Conservation (phyloP, 2,888 invertebrate genomes). For the Campopleginae sp. region DNA sequence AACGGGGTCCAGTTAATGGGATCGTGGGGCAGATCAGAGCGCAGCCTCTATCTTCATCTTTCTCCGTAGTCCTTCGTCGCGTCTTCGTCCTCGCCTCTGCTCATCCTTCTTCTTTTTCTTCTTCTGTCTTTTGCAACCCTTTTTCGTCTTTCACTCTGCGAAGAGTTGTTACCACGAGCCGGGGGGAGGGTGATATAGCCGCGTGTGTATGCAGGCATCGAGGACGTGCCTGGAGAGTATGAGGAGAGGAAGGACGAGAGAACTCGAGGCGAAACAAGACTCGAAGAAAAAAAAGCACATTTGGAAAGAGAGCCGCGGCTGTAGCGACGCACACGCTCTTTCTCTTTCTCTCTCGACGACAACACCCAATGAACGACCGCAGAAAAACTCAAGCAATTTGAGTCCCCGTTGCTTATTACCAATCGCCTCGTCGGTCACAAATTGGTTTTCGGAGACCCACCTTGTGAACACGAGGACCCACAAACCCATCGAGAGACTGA, state of each 20-base stretch:
- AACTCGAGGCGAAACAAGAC: slow-evolving; percentile 47
- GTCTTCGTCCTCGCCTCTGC: slow-evolving; percentile 56
- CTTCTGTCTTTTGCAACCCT: slow-evolving; percentile 68
- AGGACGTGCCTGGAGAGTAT: slow-evolving; percentile 38
- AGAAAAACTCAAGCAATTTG: slow-evolving; percentile 83
- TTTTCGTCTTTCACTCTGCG: slow-evolving; percentile 67
- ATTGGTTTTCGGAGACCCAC: slow-evolving; percentile 78
- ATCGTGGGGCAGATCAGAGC: slow-evolving; percentile 73
- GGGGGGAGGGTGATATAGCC: slow-evolving; percentile 37
- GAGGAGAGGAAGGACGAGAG: slow-evolving; percentile 40
- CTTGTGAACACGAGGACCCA: slow-evolving; percentile 58
- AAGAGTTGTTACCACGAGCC: slow-evolving; percentile 63
- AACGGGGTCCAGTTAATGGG: slow-evolving; percentile 77
- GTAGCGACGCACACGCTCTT: slow-evolving; percentile 41
- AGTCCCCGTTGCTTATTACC: slow-evolving; percentile 83
- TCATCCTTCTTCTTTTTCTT: slow-evolving; percentile 51
- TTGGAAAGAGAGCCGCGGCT: slow-evolving; percentile 60
- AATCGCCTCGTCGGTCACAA: slow-evolving; percentile 83
- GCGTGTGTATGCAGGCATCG: slow-evolving; percentile 55
- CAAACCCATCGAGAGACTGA: slow-evolving; percentile 36
- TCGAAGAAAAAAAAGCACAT: slow-evolving; percentile 39
- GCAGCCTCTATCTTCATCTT: slow-evolving; percentile 58
- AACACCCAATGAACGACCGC: slow-evolving; percentile 81
- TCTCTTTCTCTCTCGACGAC: slow-evolving; percentile 73
- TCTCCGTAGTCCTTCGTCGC: slow-evolving; percentile 54